Evolutionary conservation across 2,888 invertebrate species (phyloP).

Genomic region (Scotopteryx bipunctaria): DNA sequence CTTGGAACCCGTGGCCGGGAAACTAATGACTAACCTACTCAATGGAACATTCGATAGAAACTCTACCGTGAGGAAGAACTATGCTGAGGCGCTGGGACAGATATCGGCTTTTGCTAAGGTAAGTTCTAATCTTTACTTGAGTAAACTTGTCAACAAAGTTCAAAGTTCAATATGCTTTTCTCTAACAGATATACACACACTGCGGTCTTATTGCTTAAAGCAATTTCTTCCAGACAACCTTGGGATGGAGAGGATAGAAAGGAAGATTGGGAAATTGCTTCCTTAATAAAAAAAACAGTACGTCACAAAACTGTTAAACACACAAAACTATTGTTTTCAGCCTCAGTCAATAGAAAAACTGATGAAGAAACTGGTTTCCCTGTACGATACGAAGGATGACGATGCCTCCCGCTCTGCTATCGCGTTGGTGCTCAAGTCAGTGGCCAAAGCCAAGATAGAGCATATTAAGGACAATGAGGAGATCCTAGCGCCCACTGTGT

Average conservation of each 20-base stretch:
- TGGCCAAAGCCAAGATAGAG: slow-evolving; percentile 92
- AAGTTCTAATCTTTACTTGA: too few relatives aligned
- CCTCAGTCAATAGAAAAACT: slow-evolving; percentile 82
- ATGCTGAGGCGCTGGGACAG: slow-evolving; percentile 92
- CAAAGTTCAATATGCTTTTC: too few relatives aligned
- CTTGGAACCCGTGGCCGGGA: slow-evolving; percentile 82
- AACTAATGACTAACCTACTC: slow-evolving; percentile 84
- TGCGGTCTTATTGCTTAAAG: too few relatives aligned
- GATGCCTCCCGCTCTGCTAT: slow-evolving; percentile 89
- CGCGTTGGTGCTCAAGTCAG: slow-evolving; percentile 89
- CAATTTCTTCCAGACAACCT: too few relatives aligned
- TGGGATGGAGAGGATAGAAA: too few relatives aligned
- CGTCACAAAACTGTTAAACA: too few relatives aligned
- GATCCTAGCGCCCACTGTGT: slow-evolving; percentile 91
- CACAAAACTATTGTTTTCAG: slow-evolving; percentile 39
- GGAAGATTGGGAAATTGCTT: too few relatives aligned
- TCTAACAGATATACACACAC: too few relatives aligned
- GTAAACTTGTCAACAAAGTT: too few relatives aligned
- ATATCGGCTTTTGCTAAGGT: slow-evolving; percentile 92
- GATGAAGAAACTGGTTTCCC: slow-evolving; percentile 79
- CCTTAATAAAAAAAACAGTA: too few relatives aligned
- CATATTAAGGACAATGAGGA: slow-evolving; percentile 90
- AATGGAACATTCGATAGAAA: slow-evolving; percentile 93
- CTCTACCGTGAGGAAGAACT: slow-evolving; percentile 91
- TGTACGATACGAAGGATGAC: slow-evolving; percentile 85